Base-by-base conservation (phyloP, 2,113 vertebrate species). In the Butorides virescens region DNA sequence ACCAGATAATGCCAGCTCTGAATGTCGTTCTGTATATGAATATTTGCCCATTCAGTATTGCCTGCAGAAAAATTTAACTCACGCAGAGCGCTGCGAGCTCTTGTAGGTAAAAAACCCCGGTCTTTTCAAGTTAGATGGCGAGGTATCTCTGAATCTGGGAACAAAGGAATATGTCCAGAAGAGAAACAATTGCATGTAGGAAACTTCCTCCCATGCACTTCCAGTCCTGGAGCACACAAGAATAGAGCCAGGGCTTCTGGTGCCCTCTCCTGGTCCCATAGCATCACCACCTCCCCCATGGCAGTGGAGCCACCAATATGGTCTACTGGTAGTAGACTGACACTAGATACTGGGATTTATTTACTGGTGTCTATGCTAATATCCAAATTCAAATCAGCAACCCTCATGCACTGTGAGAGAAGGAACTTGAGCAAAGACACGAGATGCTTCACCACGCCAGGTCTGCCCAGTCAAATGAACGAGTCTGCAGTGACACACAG, bases 41-140 rank as follows among this genome's bases (percentile, higher is more conserved):
- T 18, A 53, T 62, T 70, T 93, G 53, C n/a, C 68, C 39, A 3
- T 27, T 62, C 73, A 4, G 7, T 7, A 7, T 3, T 17, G 13
- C 50, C 73, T n/a, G 36, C 8, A 72, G 77, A 62, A 50, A 61
- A 76, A 34, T 21, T 6, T 2, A 4, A 32, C 20, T 75, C 13
- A 5, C 30, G 6, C 22, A 16, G 50, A 34, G 46, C 1, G 2
- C 61, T 25, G 32, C 42, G 18, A 74, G n/a, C 13, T 92, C 26
- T 50, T 0, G 0, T 0, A 32, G 36, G 34, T 36, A 29, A 87
- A 94, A 18, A 12, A 16, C 1, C 10, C 0, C 17, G 10, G 18
- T 1, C 2, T 20, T 42, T 22, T 26, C n/a, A 23, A 7, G 46
- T 22, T 39, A 25, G 30, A 32, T 3, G 0, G 0, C 30, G 44